These are phyloP conservation scores for Mormyrus iriodes DNA, from an alignment of 2,113 vertebrate species.

Conservation along the genomic window DNA sequence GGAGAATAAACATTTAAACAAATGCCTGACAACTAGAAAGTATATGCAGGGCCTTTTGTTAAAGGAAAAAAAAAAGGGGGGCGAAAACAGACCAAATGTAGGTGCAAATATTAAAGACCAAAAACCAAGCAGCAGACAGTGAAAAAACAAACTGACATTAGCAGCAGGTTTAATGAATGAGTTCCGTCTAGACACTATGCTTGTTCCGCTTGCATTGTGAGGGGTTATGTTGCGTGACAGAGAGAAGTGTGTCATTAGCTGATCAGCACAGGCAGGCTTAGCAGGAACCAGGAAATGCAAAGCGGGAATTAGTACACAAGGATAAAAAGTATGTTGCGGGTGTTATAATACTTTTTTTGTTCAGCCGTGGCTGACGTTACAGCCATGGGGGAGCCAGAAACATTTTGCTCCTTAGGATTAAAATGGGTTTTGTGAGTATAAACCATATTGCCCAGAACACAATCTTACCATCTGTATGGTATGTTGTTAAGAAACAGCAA, in stretches of 20 bases:
- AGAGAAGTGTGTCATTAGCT: background rate
- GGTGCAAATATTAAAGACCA: background rate
- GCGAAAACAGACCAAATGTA: background rate
- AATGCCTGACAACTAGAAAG: background rate
- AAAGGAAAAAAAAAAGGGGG: background rate
- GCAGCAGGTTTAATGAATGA: background rate
- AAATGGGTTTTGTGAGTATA: background rate
- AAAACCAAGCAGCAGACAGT: background rate
- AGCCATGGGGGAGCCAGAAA: background rate
- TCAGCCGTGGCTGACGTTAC: background rate
- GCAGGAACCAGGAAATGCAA: conserved; percentile 11
- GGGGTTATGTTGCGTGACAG: background rate
- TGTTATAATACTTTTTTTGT: background rate
- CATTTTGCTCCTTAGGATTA: background rate
- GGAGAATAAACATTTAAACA: background rate
- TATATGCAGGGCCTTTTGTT: background rate
- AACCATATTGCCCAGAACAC: background rate
- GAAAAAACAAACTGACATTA: background rate
- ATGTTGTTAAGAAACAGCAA: background rate
- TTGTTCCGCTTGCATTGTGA: background rate
- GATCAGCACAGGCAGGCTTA: background rate
- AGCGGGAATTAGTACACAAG: background rate
- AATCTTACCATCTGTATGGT: background rate
- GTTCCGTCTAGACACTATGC: background rate
- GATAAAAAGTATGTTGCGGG: background rate